These are phyloP conservation scores for Drosophila parthenogenetica DNA, from an alignment of 2,888 invertebrate genomes.

Conservation along the genomic window DNA sequence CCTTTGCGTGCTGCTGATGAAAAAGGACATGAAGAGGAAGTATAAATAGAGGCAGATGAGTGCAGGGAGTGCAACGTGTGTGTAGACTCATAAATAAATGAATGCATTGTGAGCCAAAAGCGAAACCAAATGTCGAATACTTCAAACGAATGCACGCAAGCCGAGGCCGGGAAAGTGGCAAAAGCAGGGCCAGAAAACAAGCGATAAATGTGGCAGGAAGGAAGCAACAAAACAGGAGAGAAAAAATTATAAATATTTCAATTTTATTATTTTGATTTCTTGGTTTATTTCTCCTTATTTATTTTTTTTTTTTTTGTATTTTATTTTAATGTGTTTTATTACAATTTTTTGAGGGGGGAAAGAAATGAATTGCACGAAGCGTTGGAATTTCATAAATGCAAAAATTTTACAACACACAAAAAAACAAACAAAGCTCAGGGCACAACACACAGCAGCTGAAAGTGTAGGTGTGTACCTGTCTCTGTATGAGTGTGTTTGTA, in stretches of 20 bases:
- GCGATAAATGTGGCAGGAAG: constrained; percentile 9
- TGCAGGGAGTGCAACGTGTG: constrained; percentile 2
- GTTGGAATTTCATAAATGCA: constrained; percentile 43
- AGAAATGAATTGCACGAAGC: constrained; percentile 38
- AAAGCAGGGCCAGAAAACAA: not conserved
- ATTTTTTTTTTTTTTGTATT: constrained; percentile 18
- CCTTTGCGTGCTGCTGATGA: constrained; percentile 13
- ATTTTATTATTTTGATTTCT: too few relatives aligned
- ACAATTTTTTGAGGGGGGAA: constrained; percentile 23
- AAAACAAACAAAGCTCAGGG: constrained; percentile 33
- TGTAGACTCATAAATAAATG: constrained; percentile 49
- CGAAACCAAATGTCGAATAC: constrained; percentile 35
- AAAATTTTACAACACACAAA: constrained; percentile 37
- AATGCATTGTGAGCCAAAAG: constrained; percentile 33
- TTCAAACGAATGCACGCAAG: constrained; percentile 56
- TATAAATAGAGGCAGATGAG: too few relatives aligned
- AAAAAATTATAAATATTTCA: constrained; percentile 21
- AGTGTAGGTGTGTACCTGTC: constrained; percentile 1
- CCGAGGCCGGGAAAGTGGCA: constrained; percentile 8
- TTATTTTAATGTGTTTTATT: constrained; percentile 28
- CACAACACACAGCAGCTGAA: constrained; percentile 9
- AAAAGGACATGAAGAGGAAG: not conserved
- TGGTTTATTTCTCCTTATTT: not conserved
- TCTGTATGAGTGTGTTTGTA: constrained; percentile 9
- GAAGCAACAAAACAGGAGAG: constrained; percentile 30